Evolutionary conservation across 2,113 vertebrate genomes (phyloP).

Genomic region (Oreochromis niloticus): DNA sequence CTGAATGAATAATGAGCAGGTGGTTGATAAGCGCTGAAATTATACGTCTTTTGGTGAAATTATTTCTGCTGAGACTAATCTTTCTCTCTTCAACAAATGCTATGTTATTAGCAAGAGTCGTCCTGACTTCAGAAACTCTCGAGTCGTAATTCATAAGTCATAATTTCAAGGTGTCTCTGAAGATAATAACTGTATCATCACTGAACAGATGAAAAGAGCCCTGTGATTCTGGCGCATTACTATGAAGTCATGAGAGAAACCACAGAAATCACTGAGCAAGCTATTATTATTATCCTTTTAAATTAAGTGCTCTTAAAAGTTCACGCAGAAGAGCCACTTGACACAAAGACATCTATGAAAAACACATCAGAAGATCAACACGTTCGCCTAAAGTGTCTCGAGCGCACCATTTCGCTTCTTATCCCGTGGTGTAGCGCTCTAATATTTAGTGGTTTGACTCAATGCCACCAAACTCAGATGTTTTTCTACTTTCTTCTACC

Average conservation of each 20-base stretch:
- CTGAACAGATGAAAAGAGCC: conserved; percentile 43
- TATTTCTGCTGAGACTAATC: conserved; percentile 31
- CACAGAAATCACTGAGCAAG: conserved; percentile 36
- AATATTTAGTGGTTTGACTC: neutral
- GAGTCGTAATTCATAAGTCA: conserved; percentile 24
- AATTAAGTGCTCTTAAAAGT: conserved; percentile 43
- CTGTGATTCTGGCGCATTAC: conserved; percentile 23
- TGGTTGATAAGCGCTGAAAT: conserved; percentile 14
- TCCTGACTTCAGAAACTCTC: conserved; percentile 37
- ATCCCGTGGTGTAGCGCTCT: neutral
- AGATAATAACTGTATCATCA: conserved; percentile 64
- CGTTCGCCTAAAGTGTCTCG: conserved; percentile 3
- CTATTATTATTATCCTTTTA: conserved; percentile 52
- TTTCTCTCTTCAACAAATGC: conserved; percentile 25
- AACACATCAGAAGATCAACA: conserved; percentile 43
- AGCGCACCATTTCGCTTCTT: neutral
- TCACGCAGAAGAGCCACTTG: conserved; percentile 21
- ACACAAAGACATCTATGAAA: conserved; percentile 31
- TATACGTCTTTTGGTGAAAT: conserved; percentile 12
- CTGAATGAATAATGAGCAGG: conserved; percentile 3
- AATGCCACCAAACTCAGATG: neutral
- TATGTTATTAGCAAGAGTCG: conserved; percentile 41
- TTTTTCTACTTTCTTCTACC: neutral
- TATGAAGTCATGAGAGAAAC: conserved; percentile 43
- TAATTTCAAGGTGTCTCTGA: conserved; percentile 65